A percentile compares a stretch with the other conserved stretches of the same genome.
Conservation (phyloP, 2,113 vertebrate species). For the Sinosuthora webbiana region DNA sequence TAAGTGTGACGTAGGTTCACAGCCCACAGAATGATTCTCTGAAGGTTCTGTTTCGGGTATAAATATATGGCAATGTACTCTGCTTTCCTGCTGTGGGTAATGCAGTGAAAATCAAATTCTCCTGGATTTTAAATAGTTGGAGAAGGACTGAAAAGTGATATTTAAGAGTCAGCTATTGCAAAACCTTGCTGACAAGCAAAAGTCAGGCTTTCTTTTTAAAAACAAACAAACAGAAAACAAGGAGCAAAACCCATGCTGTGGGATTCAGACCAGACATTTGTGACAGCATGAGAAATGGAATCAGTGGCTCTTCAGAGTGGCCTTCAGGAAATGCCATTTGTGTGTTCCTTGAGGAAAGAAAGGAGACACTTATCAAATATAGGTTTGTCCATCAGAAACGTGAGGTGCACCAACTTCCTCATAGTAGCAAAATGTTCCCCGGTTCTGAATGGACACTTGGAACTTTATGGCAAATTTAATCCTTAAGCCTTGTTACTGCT, state of each 20-base stretch:
- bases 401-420: neutral
- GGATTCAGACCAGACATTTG: neutral
- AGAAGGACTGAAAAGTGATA: neutral
- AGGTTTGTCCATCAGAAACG: neutral
- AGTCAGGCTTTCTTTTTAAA: neutral
- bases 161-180: neutral
- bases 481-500: neutral
- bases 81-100: neutral
- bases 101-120: neutral
- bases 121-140: neutral
- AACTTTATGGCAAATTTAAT: neutral
- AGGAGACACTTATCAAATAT: accelerated
- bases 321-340: neutral
- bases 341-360: neutral
- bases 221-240: neutral
- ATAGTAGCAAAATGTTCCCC: neutral
- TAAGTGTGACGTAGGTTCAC: neutral
- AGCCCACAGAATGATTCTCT: neutral
- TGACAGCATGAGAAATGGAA: neutral
- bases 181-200: neutral
- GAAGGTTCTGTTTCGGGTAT: neutral
- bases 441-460: neutral
- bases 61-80: neutral
- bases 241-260: neutral
- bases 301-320: neutral